These are phyloP conservation scores for Archivesica marissinica DNA, from an alignment of 1,140 invertebrate genomes.

Conservation along the genomic window DNA sequence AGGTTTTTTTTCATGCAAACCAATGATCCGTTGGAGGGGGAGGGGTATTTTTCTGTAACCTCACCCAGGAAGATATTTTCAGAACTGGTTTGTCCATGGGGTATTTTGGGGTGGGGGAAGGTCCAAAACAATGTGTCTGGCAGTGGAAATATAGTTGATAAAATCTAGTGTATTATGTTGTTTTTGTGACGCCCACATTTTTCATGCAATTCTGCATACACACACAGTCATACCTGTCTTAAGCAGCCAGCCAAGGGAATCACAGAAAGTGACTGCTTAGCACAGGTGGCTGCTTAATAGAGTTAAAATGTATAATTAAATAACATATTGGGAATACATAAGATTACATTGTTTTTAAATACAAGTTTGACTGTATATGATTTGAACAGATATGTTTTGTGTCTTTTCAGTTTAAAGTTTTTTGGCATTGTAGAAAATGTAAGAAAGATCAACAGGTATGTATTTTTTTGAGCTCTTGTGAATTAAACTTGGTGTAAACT, in stretches of 20 bases:
- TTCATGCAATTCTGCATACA: neutral
- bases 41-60: too few species aligned
- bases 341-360: neutral
- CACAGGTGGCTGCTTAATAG: neutral
- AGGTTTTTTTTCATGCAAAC: too few species aligned
- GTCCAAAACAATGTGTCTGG: too few species aligned
- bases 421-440: conserved; percentile 19
- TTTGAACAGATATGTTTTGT: neutral
- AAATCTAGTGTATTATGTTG: too few species aligned
- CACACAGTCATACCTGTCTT: neutral
- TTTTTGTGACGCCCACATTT: neutral
- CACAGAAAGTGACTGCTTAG: neutral
- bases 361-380: neutral
- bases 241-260: neutral
- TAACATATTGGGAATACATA: neutral
- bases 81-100: too few species aligned
- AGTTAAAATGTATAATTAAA: neutral
- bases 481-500: too few species aligned
- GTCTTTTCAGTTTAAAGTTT: conserved; percentile 7
- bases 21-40: too few species aligned
- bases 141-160: too few species aligned
- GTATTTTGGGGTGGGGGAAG: too few species aligned
- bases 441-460: conserved; percentile 10
- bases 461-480: too few species aligned
- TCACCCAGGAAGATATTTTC: too few species aligned